Evolutionary conservation across 1,140 invertebrate genomes (phyloP).

Genomic region (Drosophila mayri): DNA sequence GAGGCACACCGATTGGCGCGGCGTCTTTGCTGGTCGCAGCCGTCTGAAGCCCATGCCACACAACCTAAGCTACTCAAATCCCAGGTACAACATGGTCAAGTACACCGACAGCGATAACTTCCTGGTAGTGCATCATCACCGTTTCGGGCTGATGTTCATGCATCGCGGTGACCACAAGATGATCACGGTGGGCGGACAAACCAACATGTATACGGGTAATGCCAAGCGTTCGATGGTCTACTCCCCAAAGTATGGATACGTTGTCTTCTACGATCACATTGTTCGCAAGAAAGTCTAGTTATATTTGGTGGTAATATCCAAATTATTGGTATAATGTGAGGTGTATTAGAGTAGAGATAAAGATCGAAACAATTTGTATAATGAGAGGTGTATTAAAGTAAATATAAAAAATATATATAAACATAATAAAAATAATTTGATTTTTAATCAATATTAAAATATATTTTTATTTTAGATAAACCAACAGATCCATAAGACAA

Average conservation of each 20-base stretch:
- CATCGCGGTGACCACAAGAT: conserved; percentile 76
- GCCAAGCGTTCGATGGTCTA: conserved; percentile 49
- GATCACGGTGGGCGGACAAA: conserved; percentile 53
- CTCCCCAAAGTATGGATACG: conserved; percentile 63
- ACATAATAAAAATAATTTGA: too few species aligned
- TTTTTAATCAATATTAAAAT: too few species aligned
- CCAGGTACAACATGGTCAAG: conserved; percentile 28
- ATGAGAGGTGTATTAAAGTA: not conserved
- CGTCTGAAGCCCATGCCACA: conserved; percentile 54
- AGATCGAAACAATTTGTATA: too few species aligned
- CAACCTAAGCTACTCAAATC: conserved; percentile 71
- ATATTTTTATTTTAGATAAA: not conserved
- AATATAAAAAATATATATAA: too few species aligned
- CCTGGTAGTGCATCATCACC: conserved; percentile 61
- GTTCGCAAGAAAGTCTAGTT: conserved; percentile 75
- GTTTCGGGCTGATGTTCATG: conserved; percentile 72
- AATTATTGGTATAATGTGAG: not conserved
- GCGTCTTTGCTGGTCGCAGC: conserved; percentile 46
- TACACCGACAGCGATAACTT: conserved; percentile 73
- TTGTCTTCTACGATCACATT: conserved; percentile 77
- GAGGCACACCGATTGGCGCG: conserved; percentile 62
- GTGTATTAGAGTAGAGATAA: not conserved
- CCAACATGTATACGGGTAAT: conserved; percentile 51
- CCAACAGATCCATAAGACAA: not conserved
- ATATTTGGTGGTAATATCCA: not conserved